Conservation (phyloP, 2,888 invertebrate genomes). For the Dasysyrphus tricinctus region DNA sequence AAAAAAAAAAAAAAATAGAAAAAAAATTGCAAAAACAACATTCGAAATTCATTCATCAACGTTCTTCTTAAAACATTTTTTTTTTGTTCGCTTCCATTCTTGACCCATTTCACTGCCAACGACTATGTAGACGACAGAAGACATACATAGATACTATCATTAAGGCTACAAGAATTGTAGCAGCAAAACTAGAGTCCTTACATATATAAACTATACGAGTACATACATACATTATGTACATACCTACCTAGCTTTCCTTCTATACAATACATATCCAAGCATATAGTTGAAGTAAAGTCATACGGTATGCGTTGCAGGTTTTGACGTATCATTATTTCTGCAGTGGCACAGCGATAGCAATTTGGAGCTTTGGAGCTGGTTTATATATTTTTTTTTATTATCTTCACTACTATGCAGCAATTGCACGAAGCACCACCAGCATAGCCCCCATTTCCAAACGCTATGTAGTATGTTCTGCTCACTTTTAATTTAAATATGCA, state of each 20-base stretch:
- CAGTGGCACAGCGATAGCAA: constrained; percentile 40
- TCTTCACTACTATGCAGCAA: constrained; percentile 34
- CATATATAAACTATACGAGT: not conserved
- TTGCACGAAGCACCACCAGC: constrained; percentile 11
- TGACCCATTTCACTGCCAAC: constrained; percentile 67
- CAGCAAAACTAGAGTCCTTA: not conserved
- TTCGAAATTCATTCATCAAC: constrained; percentile 57
- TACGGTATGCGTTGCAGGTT: constrained; percentile 64
- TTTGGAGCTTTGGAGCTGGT: constrained; percentile 37
- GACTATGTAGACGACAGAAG: constrained; percentile 25
- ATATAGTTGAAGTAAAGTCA: constrained; percentile 40
- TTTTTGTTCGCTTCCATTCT: constrained; percentile 44
- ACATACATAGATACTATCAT: constrained; percentile 57
- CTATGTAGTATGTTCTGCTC: not conserved
- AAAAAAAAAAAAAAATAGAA: not conserved
- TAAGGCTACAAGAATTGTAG: constrained; percentile 50
- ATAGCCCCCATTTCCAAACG: constrained; percentile 15
- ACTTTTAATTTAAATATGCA: constrained; percentile 67
- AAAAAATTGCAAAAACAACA: constrained; percentile 13
- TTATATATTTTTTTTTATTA: constrained; percentile 17
- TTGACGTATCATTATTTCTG: constrained; percentile 68
- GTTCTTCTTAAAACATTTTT: constrained; percentile 19
- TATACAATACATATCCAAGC: not conserved
- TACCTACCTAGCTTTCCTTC: no score
- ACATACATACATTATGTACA: no score